Conservation (phyloP, 2,797 vertebrate species). For the Hafferia zeledoni region DNA sequence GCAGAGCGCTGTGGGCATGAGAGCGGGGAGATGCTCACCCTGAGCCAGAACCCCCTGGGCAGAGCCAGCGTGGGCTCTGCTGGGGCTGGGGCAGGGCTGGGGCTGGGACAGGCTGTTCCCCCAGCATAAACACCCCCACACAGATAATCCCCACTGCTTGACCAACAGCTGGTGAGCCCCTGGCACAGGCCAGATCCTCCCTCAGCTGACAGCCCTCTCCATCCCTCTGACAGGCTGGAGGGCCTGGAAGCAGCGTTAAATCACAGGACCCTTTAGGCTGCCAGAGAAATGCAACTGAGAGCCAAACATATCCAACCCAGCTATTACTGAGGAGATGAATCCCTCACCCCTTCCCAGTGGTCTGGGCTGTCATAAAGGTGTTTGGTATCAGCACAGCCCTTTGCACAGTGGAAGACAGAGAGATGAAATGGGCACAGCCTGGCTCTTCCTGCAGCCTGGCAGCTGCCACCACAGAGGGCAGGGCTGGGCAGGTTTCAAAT, state of each 20-base stretch:
- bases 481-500: neutral
- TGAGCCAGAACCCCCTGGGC: accelerated
- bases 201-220: neutral
- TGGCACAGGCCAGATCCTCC: neutral
- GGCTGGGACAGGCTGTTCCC: neutral
- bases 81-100: neutral
- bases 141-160: neutral
- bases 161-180: neutral
- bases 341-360: neutral
- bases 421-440: neutral
- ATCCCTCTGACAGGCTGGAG: neutral
- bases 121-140: accelerated
- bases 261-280: neutral
- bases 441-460: neutral
- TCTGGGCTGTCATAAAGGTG: neutral
- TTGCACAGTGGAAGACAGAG: neutral
- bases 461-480: neutral
- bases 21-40: neutral
- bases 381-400: neutral
- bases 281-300: neutral
- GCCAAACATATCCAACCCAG: neutral
- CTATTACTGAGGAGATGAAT: neutral
- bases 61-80: neutral
- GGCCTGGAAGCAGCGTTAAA: neutral
- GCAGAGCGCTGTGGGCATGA: neutral